Percentiles rank a stretch among this genome's conserved stretches.
Conservation (phyloP, 2,797 vertebrate genomes). For the Synaphobranchus kaupii region DNA sequence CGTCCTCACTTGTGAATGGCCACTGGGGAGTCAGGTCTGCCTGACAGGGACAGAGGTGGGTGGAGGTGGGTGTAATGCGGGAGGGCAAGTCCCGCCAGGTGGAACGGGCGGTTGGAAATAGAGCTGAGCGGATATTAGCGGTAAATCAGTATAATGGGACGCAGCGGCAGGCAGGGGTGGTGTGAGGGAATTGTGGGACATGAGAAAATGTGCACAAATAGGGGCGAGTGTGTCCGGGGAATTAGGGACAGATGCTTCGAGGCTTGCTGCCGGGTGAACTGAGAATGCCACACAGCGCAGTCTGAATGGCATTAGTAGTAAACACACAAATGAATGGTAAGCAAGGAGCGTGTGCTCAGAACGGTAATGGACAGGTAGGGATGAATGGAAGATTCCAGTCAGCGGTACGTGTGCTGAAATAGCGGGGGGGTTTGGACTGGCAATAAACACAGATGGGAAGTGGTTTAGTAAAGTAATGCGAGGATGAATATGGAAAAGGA, state of each 20-base stretch:
- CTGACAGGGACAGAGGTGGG: neutral
- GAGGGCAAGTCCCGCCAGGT: neutral
- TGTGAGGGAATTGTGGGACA: neutral
- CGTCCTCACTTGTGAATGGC: neutral
- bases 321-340: neutral
- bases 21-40: neutral
- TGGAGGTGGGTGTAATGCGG: neutral
- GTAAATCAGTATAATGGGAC: neutral
- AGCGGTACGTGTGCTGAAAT: neutral
- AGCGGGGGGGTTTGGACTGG: neutral
- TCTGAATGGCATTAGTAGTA: neutral
- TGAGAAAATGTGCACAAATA: neutral
- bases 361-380: neutral
- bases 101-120: neutral
- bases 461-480: slow-evolving; percentile 17
- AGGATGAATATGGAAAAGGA: slow-evolving; percentile 11
- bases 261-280: neutral
- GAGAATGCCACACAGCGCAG: neutral
- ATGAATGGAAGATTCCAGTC: slow-evolving; percentile 5
- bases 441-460: neutral
- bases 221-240: neutral
- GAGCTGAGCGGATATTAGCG: neutral
- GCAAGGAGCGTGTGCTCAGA: neutral
- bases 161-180: neutral
- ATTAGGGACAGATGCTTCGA: neutral